Conservation (phyloP, 2,888 invertebrate species). For the Alentia gelatinosa region DNA sequence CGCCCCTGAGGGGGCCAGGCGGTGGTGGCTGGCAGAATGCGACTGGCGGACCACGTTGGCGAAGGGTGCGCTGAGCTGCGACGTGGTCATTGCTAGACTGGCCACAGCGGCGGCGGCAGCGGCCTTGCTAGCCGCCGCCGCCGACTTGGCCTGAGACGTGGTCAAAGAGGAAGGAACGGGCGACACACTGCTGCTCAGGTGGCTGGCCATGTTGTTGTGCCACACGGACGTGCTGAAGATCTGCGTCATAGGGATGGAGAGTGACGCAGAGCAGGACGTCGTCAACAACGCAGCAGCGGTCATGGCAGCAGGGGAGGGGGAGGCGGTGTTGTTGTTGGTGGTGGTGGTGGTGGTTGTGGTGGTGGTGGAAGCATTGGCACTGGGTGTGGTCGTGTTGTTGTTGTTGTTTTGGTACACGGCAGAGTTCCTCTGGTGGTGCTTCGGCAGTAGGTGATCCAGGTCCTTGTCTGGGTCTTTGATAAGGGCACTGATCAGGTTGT, state of each 20-base stretch:
- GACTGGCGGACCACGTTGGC: conserved; percentile 50
- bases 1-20: not conserved
- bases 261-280: not conserved
- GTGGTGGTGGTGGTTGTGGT: not conserved
- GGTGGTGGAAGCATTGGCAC: not conserved
- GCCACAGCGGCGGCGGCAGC: not conserved
- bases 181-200: conserved; percentile 14
- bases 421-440: conserved; percentile 35
- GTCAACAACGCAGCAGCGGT: not conserved
- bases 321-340: not conserved
- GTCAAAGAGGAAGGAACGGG: conserved; percentile 6
- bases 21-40: not conserved
- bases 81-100: not conserved
- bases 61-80: conserved; percentile 34
- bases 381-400: conserved; percentile 51
- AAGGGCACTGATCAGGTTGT: conserved; percentile 92
- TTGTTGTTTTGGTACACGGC: conserved; percentile 34
- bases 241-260: conserved; percentile 52
- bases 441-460: conserved; percentile 70
- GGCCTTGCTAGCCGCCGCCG: not conserved
- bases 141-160: conserved; percentile 34
- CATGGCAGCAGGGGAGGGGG: not conserved
- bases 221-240: conserved; percentile 58
- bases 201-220: conserved; percentile 66
- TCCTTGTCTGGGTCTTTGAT: conserved; percentile 94